These are phyloP conservation scores for Pomacea maculata DNA, from an alignment of 1,140 invertebrate species.

Conservation along the genomic window DNA sequence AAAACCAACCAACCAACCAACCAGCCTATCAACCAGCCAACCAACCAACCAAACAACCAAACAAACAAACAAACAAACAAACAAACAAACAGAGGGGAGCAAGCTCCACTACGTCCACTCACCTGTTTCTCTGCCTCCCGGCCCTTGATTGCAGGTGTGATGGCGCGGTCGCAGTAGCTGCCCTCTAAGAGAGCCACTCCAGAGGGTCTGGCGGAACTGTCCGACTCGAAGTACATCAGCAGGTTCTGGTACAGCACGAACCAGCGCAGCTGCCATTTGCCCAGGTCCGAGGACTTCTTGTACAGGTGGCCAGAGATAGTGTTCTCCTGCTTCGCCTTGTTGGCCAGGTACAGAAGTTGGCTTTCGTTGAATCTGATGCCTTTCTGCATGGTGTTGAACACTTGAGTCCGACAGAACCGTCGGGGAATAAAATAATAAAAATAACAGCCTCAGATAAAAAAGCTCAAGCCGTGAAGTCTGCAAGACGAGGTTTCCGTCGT, in stretches of 20 bases:
- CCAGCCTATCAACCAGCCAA: neutral
- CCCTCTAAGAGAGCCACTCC: slow-evolving; percentile 89
- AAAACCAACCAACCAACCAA: too few relatives aligned
- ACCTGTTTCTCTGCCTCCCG: slow-evolving; percentile 63
- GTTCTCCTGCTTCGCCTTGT: slow-evolving; percentile 81
- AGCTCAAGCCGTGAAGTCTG: too few relatives aligned
- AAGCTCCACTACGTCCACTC: slow-evolving; percentile 12
- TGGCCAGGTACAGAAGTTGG: slow-evolving; percentile 81
- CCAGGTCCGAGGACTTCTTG: slow-evolving; percentile 85
- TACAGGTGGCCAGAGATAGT: slow-evolving; percentile 80
- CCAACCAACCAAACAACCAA: too few relatives aligned
- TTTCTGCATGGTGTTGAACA: slow-evolving; percentile 72
- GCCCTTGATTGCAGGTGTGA: slow-evolving; percentile 63
- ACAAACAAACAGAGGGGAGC: neutral
- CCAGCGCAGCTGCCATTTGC: slow-evolving; percentile 90
- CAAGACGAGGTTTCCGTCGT: too few relatives aligned
- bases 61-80: too few relatives aligned
- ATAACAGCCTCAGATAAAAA: neutral
- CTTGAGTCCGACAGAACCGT: neutral
- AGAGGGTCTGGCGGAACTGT: slow-evolving; percentile 76
- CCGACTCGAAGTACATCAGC: slow-evolving; percentile 90
- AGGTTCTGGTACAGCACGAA: slow-evolving; percentile 93
- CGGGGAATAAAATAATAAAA: too few relatives aligned
- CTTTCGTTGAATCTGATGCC: slow-evolving; percentile 75
- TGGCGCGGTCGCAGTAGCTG: slow-evolving; percentile 86